Evolutionary conservation across 1,140 invertebrate genomes (phyloP).

Genomic region (Caenorhabditis inopinata): DNA sequence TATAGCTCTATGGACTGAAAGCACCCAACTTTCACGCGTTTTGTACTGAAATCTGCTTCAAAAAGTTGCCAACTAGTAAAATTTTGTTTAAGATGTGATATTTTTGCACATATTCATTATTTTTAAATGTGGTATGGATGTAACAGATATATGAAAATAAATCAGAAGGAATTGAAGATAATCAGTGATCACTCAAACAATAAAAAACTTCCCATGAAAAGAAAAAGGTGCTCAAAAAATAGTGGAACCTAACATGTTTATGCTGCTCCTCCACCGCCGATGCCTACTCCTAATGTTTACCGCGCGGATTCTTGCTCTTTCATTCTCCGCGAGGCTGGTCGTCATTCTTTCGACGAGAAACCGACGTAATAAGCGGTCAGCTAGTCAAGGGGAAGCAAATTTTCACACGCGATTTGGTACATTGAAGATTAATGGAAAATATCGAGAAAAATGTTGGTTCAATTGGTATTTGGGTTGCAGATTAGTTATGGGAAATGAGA

Average conservation of each 20-base stretch:
- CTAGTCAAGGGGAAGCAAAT: background rate
- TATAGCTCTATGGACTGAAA: no score
- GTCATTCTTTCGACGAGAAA: background rate
- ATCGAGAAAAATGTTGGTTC: background rate
- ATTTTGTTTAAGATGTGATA: no score
- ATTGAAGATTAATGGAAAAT: background rate
- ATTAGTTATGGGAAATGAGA: no score
- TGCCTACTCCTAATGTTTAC: constrained; percentile 31
- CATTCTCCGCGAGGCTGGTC: no score
- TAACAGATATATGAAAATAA: background rate
- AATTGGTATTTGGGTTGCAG: constrained; percentile 31
- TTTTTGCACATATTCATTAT: no score
- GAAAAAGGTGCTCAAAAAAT: background rate
- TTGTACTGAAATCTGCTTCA: no score
- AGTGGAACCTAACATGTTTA: constrained; percentile 13
- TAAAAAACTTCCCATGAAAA: no score
- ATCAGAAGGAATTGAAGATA: no score
- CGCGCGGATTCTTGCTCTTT: background rate
- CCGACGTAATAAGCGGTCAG: background rate
- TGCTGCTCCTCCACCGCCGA: background rate
- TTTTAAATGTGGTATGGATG: no score
- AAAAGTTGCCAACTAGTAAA: no score
- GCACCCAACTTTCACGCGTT: no score
- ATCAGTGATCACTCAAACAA: no score
- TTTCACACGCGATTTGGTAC: constrained; percentile 16